Evolutionary conservation across 92 coral and sea anemone genomes (phyloP), one percentile per base, ranked within the genome.

Genomic region (Actinostola sp.): DNA sequence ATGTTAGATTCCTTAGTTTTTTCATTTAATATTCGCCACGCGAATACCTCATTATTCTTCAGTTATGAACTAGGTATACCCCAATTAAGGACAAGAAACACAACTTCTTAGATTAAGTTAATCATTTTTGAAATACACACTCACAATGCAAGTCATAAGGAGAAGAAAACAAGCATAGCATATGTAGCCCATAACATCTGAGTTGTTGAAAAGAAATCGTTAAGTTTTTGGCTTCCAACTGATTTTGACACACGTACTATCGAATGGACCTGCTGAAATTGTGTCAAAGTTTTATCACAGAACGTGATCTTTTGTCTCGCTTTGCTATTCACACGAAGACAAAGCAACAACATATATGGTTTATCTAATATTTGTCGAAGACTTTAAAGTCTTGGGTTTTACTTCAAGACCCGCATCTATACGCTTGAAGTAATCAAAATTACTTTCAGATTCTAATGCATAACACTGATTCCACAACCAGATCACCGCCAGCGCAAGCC

Each of bases 71-170:
- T 83, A 84, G 70, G 87, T 19, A 42, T 30, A 21, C 60, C 51
- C 74, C 86, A 62, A 48, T 57, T 57, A 57, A 9, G 39, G 13
- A 24, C 11, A n/a, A 28, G n/a, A 57, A 3, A 57, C 63, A 57
- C 38, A 14, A 73, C 71, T 74, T 71, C 38, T 31, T 77, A 35
- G 67, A 87, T 90, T 90, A 83, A 56, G 79, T 32, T 83, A 87
- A 90, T 90, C 70, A 90, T 76, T 63, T 62, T 38, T 79, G 90
- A 88, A 87, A 90, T 78, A 54, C 83, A 80, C 75, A 83, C 85
- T 39, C 5, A 14, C 2, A 29, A 57, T 3, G 25, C 30, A 25
- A 14, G 39, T 57, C 39, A 30, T 31, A 19, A 57, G 15, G 7
- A 7, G 15, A 46, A 46, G 5, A 7, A 17, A 17, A 13, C 53